Base-by-base conservation (phyloP, 2,797 vertebrate genomes). In the Protonibea diacanthus region DNA sequence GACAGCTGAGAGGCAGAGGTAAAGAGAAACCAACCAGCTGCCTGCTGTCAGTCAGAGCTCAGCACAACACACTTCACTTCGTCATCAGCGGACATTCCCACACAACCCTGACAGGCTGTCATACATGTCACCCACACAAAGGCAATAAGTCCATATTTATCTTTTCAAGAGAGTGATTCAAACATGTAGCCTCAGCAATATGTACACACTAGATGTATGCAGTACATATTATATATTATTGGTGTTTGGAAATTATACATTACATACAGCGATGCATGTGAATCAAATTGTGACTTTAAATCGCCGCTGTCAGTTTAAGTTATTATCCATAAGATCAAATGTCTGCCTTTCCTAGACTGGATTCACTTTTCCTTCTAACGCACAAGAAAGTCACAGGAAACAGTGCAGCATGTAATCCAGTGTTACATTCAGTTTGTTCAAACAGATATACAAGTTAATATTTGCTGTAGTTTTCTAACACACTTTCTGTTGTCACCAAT, bases 21-120 rank as follows among this genome's bases (percentile, higher is more conserved):
- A 63, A 74, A 58, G 52, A 45, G 51, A 78, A 78, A 49, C 33
- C 47, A 29, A 23, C 14, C 88, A 87, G 82, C 80, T 90, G 86
- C 45, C 62, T 38, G 27, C 81, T 74, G 86, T 82, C 85, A 81
- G 51, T 86, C 80, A 64, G 29, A 72, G 20, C 47, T 56, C 66
- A 64, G 57, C 40, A 52, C 29, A 38, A 58, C 67, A 62, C 47
- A 45, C 52, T 45, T 18, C 33, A 49, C 25, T 72, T 59, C 18
- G 8, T 66, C 70, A 66, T 45, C 66, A 45, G 52, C 20, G 60
- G 57, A 65, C 33, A 52, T n/a, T 20, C 14, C 44, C 44, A 15
- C 29, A 51, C 23, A 69, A 14, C 42, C 38, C 25, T 6, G 10
- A n/a, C 20, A 7, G 10, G 67, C 52, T 15, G 23, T 62, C 74